Base-by-base conservation (phyloP, 2,888 invertebrate genomes). In the Vesta saturnalis region DNA sequence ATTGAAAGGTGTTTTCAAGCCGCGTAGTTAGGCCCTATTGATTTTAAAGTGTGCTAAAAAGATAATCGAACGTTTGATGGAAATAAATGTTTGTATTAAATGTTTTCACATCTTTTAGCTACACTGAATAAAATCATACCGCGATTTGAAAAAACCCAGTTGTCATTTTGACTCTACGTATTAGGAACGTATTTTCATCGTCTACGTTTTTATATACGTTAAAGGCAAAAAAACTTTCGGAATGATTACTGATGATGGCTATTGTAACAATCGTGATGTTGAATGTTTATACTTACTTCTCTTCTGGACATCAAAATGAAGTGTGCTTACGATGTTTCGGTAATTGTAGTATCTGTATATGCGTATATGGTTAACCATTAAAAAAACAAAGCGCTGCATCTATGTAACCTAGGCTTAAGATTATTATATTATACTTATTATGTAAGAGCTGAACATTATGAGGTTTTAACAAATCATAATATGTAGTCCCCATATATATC, bases 1-100 rank as follows among this genome's bases (percentile, higher is more conserved):
- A 52, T 64, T 59, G 35, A 52, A 18, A 52, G 68, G 72, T 66
- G 62, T 72, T 75, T 79, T 78, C 71, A 76, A 76, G 76, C 74
- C 74, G 76, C 73, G 79, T 78, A 78, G 74, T 73, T 74, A 80
- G 82, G 81, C 81, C 81, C 82, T 81, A 80, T 79, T 79, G 80
- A 75, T 79, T 79, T 77, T 77, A 63, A 69, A 70, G 68, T 73
- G 68, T 67, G 62, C 63, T 69, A 68, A 12, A 23, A 55, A 60
- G 69, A 62, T 60, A 30, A 52, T 52, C 66, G 70, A 75, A 72
- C 66, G 47, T 71, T 71, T 73, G 73, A 73, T 62, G 70, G 47
- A 71, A 70, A 60, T 70, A 35, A 22, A 18, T 8, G 49, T 65
- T 71, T 75, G 56, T 67, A 72, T 77, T 69, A 74, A 74, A 49